Evolutionary conservation across 2,113 vertebrate species (phyloP).

Genomic region (Tupaia chinensis): DNA sequence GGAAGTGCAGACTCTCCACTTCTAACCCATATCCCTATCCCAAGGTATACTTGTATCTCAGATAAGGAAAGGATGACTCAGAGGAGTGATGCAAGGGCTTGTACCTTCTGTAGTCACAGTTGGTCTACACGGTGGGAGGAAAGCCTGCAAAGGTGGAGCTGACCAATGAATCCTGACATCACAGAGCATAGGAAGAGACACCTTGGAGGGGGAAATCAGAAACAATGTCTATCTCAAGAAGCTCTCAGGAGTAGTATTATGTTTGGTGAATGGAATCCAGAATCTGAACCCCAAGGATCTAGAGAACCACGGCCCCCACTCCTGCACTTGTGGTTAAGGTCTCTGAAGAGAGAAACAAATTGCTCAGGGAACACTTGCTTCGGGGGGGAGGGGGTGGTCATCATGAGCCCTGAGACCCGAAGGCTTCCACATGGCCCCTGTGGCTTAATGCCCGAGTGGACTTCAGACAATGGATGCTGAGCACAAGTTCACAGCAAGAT

Average conservation of each 20-base stretch:
- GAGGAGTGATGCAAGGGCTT: too few species aligned
- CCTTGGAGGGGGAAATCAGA: accelerated
- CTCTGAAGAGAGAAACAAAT: too few species aligned
- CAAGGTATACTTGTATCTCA: accelerated
- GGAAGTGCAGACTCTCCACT: accelerated
- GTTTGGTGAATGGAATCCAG: background rate
- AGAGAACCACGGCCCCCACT: background rate
- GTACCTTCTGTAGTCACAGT: accelerated
- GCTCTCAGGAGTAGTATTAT: accelerated
- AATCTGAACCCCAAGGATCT: background rate
- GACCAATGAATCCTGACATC: accelerated
- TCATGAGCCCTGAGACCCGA: background rate
- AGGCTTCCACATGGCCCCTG: too few species aligned
- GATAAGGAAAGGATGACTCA: accelerated
- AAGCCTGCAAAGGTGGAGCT: accelerated
- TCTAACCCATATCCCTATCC: accelerated
- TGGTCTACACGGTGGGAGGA: accelerated
- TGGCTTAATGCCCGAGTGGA: background rate
- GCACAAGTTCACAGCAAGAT: accelerated
- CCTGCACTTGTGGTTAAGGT: background rate
- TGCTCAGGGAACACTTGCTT: accelerated
- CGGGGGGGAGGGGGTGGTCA: too few species aligned
- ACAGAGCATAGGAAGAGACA: too few species aligned
- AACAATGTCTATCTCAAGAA: accelerated
- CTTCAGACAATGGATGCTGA: background rate